phyloP scores from a whole-genome alignment of 2,113 vertebrate species.

The Reinhardtius hippoglossoides region DNA sequence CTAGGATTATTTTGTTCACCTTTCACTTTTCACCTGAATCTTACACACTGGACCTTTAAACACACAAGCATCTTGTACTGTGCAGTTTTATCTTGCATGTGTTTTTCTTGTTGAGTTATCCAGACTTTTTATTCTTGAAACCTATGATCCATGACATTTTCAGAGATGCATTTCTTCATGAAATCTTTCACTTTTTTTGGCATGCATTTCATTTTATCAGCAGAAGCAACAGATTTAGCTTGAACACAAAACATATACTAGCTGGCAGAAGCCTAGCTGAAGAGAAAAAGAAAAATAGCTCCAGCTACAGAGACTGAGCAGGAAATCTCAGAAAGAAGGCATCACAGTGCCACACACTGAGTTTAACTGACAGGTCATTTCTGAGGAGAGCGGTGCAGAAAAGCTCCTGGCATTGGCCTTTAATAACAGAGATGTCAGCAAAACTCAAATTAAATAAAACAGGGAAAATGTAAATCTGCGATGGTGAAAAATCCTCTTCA shows the following conservation, averaged over 20 bases:
- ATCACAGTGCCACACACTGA: slow-evolving; percentile 25
- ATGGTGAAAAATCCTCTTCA: slow-evolving; percentile 4
- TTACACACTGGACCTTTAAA: too few relatives aligned
- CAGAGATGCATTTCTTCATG: too few relatives aligned
- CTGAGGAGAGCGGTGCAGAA: slow-evolving; percentile 10
- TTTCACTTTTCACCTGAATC: too few relatives aligned
- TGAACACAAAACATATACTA: background rate
- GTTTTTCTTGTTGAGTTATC: too few relatives aligned
- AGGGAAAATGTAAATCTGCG: background rate
- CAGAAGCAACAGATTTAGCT: background rate
- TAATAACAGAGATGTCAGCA: slow-evolving; percentile 12
- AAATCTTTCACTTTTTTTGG: too few relatives aligned
- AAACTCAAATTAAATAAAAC: slow-evolving; percentile 24
- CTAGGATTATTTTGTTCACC: too few relatives aligned
- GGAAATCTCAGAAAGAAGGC: background rate
- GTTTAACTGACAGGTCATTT: slow-evolving; percentile 56
- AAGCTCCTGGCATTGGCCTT: slow-evolving; percentile 6
- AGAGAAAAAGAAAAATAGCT: slow-evolving; percentile 13
- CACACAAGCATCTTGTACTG: too few relatives aligned
- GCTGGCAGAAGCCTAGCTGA: background rate
- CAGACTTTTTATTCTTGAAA: background rate
- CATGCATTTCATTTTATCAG: slow-evolving; percentile 37
- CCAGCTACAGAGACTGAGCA: slow-evolving; percentile 13
- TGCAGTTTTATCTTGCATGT: too few relatives aligned
- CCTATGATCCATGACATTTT: too few relatives aligned